Percentiles rank a stretch among this genome's conserved stretches.
Evolutionary conservation across 2,113 vertebrate species (phyloP).

Genomic region (Tautogolabrus adspersus): DNA sequence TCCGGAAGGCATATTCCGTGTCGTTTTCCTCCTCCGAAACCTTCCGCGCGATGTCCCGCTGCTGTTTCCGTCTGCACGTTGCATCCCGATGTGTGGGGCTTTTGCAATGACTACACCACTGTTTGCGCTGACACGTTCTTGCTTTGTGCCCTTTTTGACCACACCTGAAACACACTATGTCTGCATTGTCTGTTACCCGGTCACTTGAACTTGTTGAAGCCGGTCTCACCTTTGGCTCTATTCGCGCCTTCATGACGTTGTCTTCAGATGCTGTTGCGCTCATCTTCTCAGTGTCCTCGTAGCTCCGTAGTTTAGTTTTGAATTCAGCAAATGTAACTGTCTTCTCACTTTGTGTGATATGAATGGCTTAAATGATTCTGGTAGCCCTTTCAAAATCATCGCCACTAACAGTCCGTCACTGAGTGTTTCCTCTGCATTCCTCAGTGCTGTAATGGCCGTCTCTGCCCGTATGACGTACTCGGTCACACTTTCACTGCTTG

Average conservation of each 20-base stretch:
- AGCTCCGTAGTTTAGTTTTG: slow-evolving; percentile 26
- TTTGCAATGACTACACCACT: neutral
- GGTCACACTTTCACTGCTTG: slow-evolving; percentile 6
- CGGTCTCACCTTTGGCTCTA: neutral
- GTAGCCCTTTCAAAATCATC: slow-evolving; percentile 17
- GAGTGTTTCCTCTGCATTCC: slow-evolving; percentile 7
- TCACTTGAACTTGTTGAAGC: neutral
- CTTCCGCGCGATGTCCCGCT: neutral
- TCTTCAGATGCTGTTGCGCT: neutral
- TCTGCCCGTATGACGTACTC: slow-evolving; percentile 28
- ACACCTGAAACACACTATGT: neutral
- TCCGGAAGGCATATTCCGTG: neutral
- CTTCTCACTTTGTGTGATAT: slow-evolving; percentile 28
- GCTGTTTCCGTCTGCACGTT: neutral
- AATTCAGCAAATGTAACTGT: slow-evolving; percentile 20
- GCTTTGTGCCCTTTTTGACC: neutral
- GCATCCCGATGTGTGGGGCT: neutral
- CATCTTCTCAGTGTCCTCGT: neutral
- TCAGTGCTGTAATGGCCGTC: slow-evolving; percentile 9
- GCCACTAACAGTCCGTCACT: slow-evolving; percentile 17
- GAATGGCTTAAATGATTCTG: slow-evolving; percentile 24
- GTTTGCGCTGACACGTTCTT: neutral
- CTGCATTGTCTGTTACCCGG: neutral
- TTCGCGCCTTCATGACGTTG: slow-evolving; percentile 18
- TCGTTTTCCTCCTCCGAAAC: neutral